Conservation (phyloP, 2,888 invertebrate species). For the Chrysina gloriosa region DNA sequence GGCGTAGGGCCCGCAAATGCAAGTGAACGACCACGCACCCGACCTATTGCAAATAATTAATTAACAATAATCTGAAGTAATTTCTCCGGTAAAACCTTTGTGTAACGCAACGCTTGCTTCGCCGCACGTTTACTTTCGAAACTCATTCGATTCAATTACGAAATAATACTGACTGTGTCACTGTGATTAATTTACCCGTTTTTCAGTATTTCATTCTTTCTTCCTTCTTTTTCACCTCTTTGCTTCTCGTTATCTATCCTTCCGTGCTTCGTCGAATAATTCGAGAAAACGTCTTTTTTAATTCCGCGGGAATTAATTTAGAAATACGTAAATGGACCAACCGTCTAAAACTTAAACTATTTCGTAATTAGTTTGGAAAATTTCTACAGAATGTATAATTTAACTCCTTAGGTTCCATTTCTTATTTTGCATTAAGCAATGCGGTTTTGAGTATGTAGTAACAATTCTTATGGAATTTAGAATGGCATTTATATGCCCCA, state of each 20-base stretch:
- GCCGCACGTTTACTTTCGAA: conserved; percentile 6
- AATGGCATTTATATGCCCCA: too few species aligned
- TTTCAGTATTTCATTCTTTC: conserved; percentile 50
- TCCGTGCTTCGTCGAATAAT: neutral
- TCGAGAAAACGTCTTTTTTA: neutral
- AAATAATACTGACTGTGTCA: conserved; percentile 53
- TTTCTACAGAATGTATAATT: too few species aligned
- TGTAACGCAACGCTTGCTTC: conserved; percentile 41
- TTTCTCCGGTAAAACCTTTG: conserved; percentile 25
- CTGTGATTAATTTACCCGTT: conserved; percentile 59
- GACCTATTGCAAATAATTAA: neutral
- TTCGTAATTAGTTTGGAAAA: too few species aligned
- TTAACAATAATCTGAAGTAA: conserved; percentile 37
- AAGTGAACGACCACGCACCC: conserved; percentile 61
- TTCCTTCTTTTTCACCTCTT: neutral
- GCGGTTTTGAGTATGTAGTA: too few species aligned
- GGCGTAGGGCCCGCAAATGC: conserved; percentile 84
- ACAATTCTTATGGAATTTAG: too few species aligned
- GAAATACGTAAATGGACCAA: too few species aligned
- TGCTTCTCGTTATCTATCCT: neutral
- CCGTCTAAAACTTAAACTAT: too few species aligned
- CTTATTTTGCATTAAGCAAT: too few species aligned
- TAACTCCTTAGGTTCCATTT: too few species aligned
- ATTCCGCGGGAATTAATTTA: too few species aligned
- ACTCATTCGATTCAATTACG: conserved; percentile 33